Percentiles rank a stretch among this genome's conserved stretches.
Evolutionary conservation across 2,113 vertebrate species (phyloP).

Genomic region (Oryzias javanicus): DNA sequence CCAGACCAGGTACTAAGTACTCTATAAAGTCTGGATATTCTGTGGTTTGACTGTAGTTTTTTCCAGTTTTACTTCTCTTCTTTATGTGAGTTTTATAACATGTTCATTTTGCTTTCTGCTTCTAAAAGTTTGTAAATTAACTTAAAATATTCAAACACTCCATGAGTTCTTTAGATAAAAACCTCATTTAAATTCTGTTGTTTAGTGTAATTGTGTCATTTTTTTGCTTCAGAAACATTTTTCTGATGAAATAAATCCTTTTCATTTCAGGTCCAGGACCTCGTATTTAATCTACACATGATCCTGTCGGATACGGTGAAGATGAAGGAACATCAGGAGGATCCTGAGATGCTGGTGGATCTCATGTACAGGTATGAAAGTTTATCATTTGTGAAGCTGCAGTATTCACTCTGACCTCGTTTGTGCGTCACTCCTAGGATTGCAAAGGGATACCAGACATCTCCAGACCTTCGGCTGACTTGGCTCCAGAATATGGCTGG

Average conservation of each 20-base stretch:
- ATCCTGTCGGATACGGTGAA: slow-evolving; percentile 98
- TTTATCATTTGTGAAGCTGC: neutral
- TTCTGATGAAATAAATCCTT: neutral
- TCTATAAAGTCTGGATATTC: neutral
- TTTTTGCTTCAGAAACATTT: neutral
- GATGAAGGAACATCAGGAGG: slow-evolving; percentile 99
- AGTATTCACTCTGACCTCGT: neutral
- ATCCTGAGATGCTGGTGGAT: slow-evolving; percentile 98
- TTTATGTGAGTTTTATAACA: too few relatives aligned
- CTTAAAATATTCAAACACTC: too few relatives aligned
- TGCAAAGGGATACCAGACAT: slow-evolving; percentile 98
- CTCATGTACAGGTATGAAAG: slow-evolving; percentile 92
- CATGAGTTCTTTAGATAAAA: too few relatives aligned
- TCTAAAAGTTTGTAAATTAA: too few relatives aligned
- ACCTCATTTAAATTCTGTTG: neutral
- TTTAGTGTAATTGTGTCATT: too few relatives aligned
- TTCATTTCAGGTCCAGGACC: slow-evolving; percentile 88
- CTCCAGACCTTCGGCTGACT: slow-evolving; percentile 91
- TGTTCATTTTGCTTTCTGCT: too few relatives aligned
- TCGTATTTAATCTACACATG: slow-evolving; percentile 99
- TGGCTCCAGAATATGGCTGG: slow-evolving; percentile 99
- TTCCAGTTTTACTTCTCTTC: neutral
- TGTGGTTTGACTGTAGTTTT: neutral
- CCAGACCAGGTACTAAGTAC: slow-evolving; percentile 86
- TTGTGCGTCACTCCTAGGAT: slow-evolving; percentile 78